phyloP scores from a whole-genome alignment of 1,140 invertebrate species.

The Lysiphlebus fabarum region DNA sequence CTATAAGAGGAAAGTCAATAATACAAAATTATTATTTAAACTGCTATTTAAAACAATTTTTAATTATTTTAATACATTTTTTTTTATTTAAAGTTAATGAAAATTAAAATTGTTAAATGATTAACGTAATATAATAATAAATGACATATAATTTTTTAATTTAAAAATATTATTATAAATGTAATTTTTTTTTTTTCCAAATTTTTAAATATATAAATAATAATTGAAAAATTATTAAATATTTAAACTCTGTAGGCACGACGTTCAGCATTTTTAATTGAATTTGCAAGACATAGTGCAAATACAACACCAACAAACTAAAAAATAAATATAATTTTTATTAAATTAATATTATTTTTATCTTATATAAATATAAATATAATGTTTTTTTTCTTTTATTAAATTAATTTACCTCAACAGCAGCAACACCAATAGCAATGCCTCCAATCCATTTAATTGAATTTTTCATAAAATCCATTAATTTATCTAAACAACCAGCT shows the following conservation, averaged over 20 bases:
- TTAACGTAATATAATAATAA: background rate
- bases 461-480: slow-evolving; percentile 52
- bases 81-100: too few species aligned
- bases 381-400: slow-evolving; percentile 1
- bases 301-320: slow-evolving; percentile 83
- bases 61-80: too few species aligned
- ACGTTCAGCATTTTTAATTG: slow-evolving; percentile 66
- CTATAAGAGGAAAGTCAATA: too few species aligned
- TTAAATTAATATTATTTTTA: slow-evolving; percentile 8
- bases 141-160: background rate
- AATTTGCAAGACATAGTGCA: slow-evolving; percentile 76
- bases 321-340: slow-evolving; percentile 20
- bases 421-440: slow-evolving; percentile 65
- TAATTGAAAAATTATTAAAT: slow-evolving; percentile 7
- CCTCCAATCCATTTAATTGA: slow-evolving; percentile 61
- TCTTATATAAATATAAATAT: slow-evolving; percentile 11
- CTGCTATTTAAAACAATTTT: too few species aligned
- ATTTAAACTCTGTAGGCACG: slow-evolving; percentile 52
- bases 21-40: too few species aligned
- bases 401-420: slow-evolving; percentile 59
- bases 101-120: background rate
- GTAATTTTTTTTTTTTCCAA: background rate
- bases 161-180: background rate
- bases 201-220: slow-evolving; percentile 11
- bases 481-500: slow-evolving; percentile 49